Conservation (phyloP, 1,140 invertebrate species). For the Musca vetustissima region DNA sequence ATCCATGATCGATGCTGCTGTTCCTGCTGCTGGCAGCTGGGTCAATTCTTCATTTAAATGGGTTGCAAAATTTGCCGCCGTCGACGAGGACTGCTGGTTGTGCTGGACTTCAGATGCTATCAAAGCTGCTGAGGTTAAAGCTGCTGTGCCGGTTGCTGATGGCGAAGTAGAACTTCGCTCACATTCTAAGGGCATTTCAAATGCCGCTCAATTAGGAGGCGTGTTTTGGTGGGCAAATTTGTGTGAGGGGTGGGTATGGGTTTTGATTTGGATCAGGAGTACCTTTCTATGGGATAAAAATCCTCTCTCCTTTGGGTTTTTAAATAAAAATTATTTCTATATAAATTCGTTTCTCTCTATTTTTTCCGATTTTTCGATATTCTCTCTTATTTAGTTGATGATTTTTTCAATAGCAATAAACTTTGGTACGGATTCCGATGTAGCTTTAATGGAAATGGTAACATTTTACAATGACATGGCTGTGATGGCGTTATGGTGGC, state of each 20-base stretch:
- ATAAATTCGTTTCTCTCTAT: constrained; percentile 2
- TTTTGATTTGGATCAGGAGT: too few species aligned
- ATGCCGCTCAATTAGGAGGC: neutral
- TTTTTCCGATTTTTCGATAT: neutral
- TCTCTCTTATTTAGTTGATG: neutral
- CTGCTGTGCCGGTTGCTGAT: constrained; percentile 4
- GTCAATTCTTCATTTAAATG: constrained; percentile 15
- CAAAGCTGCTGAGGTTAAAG: constrained; percentile 5
- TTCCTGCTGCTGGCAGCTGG: neutral
- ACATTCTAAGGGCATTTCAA: constrained; percentile 32
- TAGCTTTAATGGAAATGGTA: neutral
- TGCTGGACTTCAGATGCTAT: too few species aligned
- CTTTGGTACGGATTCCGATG: constrained; percentile 14
- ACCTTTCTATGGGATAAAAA: too few species aligned
- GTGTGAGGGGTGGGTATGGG: too few species aligned
- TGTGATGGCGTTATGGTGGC: too few species aligned
- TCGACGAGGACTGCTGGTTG: neutral
- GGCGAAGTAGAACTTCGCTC: constrained; percentile 24
- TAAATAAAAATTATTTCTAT: constrained; percentile 6
- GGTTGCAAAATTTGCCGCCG: neutral
- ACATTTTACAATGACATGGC: constrained; percentile 7
- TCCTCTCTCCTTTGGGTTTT: neutral
- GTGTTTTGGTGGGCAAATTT: too few species aligned
- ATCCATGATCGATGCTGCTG: constrained; percentile 16
- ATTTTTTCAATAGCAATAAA: constrained; percentile 9